These are phyloP conservation scores for Autographa gamma DNA, from an alignment of 2,888 invertebrate genomes.

Conservation along the genomic window DNA sequence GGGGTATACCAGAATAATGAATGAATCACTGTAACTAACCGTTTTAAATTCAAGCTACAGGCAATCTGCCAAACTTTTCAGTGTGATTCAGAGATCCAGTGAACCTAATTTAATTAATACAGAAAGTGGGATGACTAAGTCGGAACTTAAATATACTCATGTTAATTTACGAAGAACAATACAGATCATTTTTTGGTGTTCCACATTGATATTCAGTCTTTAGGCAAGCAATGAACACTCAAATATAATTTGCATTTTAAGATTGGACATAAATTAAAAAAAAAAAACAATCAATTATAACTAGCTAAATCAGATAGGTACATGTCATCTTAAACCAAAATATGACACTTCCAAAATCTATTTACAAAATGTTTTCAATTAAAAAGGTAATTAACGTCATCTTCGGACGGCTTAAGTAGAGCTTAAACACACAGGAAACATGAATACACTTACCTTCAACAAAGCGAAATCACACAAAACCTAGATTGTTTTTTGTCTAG, in stretches of 20 bases:
- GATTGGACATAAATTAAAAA: too few species aligned
- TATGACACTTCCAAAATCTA: too few species aligned
- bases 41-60: not conserved
- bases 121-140: not conserved
- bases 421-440: not conserved
- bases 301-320: too few species aligned
- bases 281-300: too few species aligned
- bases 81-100: not conserved
- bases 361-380: not conserved
- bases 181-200: not conserved
- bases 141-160: not conserved
- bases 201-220: too few species aligned
- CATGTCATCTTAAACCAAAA: too few species aligned
- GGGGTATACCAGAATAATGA: not conserved
- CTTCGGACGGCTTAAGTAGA: not conserved
- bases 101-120: not conserved
- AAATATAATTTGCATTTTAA: too few species aligned
- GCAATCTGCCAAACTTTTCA: not conserved
- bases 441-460: slow-evolving; percentile 33
- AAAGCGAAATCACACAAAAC: slow-evolving; percentile 35
- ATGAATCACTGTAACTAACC: not conserved
- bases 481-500: slow-evolving; percentile 56
- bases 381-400: not conserved
- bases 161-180: not conserved
- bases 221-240: too few species aligned